Evolutionary conservation across 2,888 invertebrate species (phyloP).

Genomic region (Papilio elwesi): DNA sequence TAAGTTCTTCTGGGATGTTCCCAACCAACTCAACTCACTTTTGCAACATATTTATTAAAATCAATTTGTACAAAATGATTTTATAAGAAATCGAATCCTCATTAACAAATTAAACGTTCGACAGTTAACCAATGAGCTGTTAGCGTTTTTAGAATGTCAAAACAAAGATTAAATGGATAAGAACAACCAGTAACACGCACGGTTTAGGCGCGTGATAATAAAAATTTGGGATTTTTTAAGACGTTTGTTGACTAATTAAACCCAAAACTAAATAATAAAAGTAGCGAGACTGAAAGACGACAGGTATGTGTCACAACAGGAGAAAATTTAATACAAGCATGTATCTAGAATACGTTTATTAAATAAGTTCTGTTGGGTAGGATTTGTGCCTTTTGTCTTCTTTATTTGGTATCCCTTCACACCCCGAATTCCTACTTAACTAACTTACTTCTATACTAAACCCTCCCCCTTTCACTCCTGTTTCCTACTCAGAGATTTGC

Average conservation of each 20-base stretch:
- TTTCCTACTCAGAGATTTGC: too few relatives aligned
- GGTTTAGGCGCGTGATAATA: constrained; percentile 9
- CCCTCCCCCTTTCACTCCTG: too few relatives aligned
- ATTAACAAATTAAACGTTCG: too few relatives aligned
- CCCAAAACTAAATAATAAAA: constrained; percentile 1
- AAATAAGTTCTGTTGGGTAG: background rate
- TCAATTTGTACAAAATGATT: too few relatives aligned
- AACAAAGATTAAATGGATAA: constrained; percentile 6
- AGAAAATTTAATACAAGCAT: background rate
- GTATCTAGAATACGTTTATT: background rate
- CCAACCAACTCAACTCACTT: too few relatives aligned
- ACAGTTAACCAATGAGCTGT: background rate
- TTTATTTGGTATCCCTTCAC: too few relatives aligned
- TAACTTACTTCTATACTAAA: too few relatives aligned
- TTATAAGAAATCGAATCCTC: background rate
- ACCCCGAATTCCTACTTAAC: too few relatives aligned
- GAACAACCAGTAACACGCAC: background rate
- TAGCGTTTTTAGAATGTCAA: constrained; percentile 1
- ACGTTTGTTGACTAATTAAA: background rate
- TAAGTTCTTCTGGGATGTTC: too few relatives aligned
- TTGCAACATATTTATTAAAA: too few relatives aligned
- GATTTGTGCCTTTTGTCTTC: too few relatives aligned
- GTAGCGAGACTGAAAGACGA: background rate
- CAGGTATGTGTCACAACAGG: background rate
- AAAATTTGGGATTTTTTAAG: background rate